A percentile compares a stretch with the other conserved stretches of the same genome.
Conservation (phyloP, 2,888 invertebrate genomes). For the Nasonia oneida region DNA sequence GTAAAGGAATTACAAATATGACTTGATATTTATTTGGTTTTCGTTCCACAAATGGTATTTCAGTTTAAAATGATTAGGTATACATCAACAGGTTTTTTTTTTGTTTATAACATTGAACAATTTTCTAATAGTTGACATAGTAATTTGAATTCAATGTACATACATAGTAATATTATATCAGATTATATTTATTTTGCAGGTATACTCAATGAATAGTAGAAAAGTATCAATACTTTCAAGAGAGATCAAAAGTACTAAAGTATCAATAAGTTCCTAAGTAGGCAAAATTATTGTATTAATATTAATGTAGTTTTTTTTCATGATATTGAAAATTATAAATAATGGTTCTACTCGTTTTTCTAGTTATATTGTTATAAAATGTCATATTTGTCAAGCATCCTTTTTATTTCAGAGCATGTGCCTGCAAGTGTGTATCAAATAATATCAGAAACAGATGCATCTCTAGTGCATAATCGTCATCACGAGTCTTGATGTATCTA, state of each 20-base stretch:
- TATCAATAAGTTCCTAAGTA: too few species aligned
- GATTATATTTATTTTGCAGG: slow-evolving; percentile 10
- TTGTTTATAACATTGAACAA: not conserved
- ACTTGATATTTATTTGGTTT: slow-evolving; percentile 27
- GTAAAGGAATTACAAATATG: slow-evolving; percentile 20
- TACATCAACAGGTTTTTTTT: too few species aligned
- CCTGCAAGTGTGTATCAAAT: too few species aligned
- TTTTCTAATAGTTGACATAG: too few species aligned
- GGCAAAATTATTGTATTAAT: not conserved
- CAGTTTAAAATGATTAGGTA: not conserved
- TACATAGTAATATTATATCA: not conserved
- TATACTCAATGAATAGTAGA: not conserved
- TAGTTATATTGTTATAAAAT: not conserved
- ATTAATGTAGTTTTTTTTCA: not conserved
- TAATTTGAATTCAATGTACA: not conserved
- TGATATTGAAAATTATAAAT: not conserved
- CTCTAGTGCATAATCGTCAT: too few species aligned
- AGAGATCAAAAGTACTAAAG: too few species aligned
- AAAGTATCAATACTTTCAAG: too few species aligned
- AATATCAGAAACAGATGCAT: too few species aligned
- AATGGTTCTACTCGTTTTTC: not conserved
- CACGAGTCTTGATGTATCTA: not conserved
- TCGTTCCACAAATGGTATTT: not conserved
- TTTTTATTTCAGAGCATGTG: too few species aligned
- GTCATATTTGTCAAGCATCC: too few species aligned